Conservation (phyloP, 23 tunicate genomes). For the Trididemnum miniatum region DNA sequence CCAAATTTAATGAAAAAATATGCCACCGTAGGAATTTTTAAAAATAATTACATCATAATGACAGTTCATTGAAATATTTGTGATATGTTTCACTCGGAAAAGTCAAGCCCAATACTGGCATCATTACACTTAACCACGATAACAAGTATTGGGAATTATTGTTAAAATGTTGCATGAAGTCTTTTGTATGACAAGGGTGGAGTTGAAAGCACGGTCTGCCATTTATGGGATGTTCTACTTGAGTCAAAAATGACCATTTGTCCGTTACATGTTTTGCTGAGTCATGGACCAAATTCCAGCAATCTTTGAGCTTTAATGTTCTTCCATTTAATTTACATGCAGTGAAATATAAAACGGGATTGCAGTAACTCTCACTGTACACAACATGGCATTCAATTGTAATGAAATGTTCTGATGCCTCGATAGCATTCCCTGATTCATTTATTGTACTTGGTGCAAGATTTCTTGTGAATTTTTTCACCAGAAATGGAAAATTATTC, state of each 20-base stretch:
- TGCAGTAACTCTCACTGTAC: constrained; percentile 64
- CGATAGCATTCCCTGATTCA: constrained; percentile 18
- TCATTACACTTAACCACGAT: constrained; percentile 67
- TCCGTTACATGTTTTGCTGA: not conserved
- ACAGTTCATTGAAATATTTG: not conserved
- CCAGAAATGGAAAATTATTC: not conserved
- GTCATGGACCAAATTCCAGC: constrained; percentile 48
- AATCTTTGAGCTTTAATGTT: constrained; percentile 46
- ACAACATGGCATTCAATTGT: constrained; percentile 71
- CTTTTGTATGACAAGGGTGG: constrained; percentile 85
- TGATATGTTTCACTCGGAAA: constrained; percentile 34
- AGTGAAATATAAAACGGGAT: constrained; percentile 79
- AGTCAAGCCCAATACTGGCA: constrained; percentile 53
- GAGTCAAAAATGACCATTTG: constrained; percentile 77
- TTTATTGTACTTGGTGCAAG: not conserved
- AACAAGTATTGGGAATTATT: constrained; percentile 25
- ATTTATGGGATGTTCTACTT: constrained; percentile 68
- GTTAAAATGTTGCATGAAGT: constrained; percentile 62
- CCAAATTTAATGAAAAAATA: too few relatives aligned
- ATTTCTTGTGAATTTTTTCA: constrained; percentile 28
- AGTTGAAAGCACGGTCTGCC: constrained; percentile 48
- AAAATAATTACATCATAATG: too few relatives aligned
- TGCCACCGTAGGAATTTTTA: too few relatives aligned
- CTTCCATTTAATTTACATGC: constrained; percentile 42
- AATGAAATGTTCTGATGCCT: too few relatives aligned